Evolutionary conservation across 2,113 vertebrate species (phyloP).

Genomic region (Xiphophorus couchianus): DNA sequence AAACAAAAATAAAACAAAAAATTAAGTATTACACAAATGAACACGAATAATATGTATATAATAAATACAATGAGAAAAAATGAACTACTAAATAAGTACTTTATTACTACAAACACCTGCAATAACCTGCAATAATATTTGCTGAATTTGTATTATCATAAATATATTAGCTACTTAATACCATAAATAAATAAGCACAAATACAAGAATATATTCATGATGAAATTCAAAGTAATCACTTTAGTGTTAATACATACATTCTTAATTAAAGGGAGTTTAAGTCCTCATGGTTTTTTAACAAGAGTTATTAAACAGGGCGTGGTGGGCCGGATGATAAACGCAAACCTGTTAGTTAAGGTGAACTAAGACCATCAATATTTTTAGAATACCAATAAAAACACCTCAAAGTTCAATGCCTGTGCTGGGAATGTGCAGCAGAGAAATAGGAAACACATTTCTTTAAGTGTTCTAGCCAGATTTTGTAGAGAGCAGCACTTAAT

Average conservation of each 20-base stretch:
- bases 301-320: no score
- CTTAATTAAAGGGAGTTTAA: no score
- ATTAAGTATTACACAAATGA: neutral
- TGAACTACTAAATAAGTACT: no score
- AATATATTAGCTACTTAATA: neutral
- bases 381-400: neutral
- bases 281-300: no score
- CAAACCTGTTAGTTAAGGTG: no score
- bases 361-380: neutral
- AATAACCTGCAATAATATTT: no score
- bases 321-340: no score
- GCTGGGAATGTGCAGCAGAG: neutral
- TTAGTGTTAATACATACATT: no score
- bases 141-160: no score
- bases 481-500: constrained; percentile 26
- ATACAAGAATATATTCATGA: neutral
- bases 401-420: constrained; percentile 1
- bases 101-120: no score
- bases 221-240: neutral
- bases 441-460: constrained; percentile 22
- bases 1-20: neutral
- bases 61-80: no score
- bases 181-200: neutral
- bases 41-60: no score
- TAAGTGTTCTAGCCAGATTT: constrained; percentile 30